These are phyloP conservation scores for Bos javanicus DNA, from an alignment of 2,113 vertebrate species.

Conservation along the genomic window DNA sequence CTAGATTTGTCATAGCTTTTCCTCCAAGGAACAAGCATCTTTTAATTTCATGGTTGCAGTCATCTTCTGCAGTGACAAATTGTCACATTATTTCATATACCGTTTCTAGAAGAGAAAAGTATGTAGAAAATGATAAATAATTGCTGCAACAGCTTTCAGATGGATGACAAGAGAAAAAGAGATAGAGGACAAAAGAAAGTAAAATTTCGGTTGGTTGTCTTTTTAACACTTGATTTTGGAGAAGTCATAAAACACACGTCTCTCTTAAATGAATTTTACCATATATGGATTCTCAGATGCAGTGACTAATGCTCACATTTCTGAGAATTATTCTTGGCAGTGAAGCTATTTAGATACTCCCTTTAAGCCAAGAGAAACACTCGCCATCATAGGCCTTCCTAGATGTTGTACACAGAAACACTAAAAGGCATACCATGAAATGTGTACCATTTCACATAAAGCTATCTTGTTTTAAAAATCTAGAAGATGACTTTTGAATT, in stretches of 20 bases:
- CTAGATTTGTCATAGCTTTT: background rate
- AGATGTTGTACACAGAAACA: background rate
- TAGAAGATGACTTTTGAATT: background rate
- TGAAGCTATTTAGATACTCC: background rate
- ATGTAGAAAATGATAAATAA: background rate
- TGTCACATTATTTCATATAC: background rate
- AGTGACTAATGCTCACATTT: conserved; percentile 41
- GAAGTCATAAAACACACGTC: background rate
- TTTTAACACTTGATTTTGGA: conserved; percentile 4
- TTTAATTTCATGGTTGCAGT: background rate
- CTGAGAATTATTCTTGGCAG: conserved; percentile 55
- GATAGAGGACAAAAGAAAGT: background rate
- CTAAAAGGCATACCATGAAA: background rate
- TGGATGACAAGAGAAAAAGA: background rate
- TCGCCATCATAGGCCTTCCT: background rate
- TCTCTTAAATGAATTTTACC: conserved; percentile 48
- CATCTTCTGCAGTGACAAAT: background rate
- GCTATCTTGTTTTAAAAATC: background rate
- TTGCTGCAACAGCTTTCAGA: background rate
- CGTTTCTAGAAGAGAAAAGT: background rate
- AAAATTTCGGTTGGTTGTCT: background rate
- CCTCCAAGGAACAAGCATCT: background rate
- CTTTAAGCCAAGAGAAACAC: conserved; percentile 49
- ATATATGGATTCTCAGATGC: conserved; percentile 17
- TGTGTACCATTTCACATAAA: background rate